Evolutionary conservation across 2,888 invertebrate species (phyloP).

Genomic region (Adelphocoris suturalis): DNA sequence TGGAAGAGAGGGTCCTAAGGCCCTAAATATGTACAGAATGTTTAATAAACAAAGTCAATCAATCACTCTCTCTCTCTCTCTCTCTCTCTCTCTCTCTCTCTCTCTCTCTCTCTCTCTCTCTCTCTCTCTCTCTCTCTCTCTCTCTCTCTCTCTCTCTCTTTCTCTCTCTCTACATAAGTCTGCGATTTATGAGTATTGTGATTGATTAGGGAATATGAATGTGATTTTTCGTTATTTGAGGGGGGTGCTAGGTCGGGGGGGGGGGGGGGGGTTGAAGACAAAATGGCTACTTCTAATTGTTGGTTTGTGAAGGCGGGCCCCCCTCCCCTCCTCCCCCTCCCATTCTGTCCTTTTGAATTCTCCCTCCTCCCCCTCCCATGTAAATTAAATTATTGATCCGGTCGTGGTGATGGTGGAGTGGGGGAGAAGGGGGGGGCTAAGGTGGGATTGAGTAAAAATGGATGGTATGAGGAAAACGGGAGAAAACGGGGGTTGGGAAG

Average conservation of each 20-base stretch:
- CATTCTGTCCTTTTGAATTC: slow-evolving; percentile 29
- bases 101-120: no score
- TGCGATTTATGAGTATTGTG: no score
- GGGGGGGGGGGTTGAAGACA: slow-evolving; percentile 39
- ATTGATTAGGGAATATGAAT: no score
- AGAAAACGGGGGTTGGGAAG: slow-evolving; percentile 25
- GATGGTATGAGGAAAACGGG: slow-evolving; percentile 51
- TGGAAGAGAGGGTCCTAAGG: no score
- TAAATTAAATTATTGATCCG: slow-evolving; percentile 73
- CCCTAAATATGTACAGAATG: no score
- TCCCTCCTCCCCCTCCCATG: slow-evolving; percentile 52
- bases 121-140: no score
- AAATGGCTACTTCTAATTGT: slow-evolving; percentile 68
- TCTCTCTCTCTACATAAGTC: no score
- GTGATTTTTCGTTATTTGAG: no score
- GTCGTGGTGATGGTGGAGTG: not conserved
- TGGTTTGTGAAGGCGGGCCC: slow-evolving; percentile 60
- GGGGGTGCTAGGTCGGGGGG: not conserved
- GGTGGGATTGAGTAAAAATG: slow-evolving; percentile 73
- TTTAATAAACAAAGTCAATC: no score
- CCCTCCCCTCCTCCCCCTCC: not conserved
- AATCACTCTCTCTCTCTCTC: no score
- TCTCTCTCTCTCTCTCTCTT: no score
- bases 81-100: no score
- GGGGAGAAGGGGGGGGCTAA: slow-evolving; percentile 36